phyloP scores from a whole-genome alignment of 2,797 vertebrate species.

The Cyclura pinguis region DNA sequence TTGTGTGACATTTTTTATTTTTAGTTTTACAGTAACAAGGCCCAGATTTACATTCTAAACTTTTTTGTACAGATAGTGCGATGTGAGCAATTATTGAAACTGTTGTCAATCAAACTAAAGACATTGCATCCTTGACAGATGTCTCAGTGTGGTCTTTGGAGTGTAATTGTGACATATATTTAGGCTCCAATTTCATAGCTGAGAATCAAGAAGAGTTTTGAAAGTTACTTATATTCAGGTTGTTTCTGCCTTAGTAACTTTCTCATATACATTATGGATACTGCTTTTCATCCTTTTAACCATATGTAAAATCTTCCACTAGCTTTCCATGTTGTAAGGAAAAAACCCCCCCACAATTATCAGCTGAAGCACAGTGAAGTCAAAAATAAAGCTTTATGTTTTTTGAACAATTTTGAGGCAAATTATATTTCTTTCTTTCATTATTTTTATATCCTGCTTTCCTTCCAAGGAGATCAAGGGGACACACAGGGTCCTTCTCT shows the following conservation, averaged over 20 bases:
- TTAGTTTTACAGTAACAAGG: background rate
- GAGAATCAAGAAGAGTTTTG: background rate
- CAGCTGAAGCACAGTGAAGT: background rate
- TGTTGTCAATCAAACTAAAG: slow-evolving; percentile 9
- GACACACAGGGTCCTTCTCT: background rate
- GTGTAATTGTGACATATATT: slow-evolving; percentile 9
- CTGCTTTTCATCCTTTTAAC: background rate
- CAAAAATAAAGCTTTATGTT: background rate
- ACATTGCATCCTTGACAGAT: background rate
- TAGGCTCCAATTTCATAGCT: background rate
- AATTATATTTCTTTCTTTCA: background rate
- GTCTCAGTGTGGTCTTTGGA: background rate
- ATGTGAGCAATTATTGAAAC: background rate
- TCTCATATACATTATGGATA: background rate
- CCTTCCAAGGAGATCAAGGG: background rate
- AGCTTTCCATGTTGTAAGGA: background rate
- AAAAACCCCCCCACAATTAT: background rate
- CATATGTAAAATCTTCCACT: too few relatives aligned
- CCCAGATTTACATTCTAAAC: background rate
- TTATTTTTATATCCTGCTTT: background rate
- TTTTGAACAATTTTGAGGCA: background rate
- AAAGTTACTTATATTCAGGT: background rate
- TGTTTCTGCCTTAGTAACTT: background rate
- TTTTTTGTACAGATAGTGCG: background rate
- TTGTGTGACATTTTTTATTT: background rate